Conservation (phyloP, 2,888 invertebrate genomes). For the Athetis lepigone region DNA sequence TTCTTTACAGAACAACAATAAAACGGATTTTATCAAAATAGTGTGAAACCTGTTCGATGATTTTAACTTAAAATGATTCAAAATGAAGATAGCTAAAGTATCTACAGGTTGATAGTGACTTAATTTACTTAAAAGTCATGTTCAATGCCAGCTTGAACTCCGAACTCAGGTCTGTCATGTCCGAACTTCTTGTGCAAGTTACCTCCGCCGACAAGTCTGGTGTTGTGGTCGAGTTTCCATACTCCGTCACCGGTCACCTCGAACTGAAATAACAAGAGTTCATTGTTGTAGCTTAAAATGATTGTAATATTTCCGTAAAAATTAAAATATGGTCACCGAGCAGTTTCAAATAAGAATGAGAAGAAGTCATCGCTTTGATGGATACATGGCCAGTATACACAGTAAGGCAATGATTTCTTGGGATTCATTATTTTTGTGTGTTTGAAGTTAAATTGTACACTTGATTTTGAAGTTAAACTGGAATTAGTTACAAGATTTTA, state of each 20-base stretch:
- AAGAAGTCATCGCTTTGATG: too few species aligned
- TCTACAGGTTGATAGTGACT: not conserved
- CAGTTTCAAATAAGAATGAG: too few species aligned
- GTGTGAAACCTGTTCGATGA: not conserved
- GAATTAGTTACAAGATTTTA: too few species aligned
- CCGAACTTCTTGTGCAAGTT: conserved; percentile 67
- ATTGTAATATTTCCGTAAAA: too few species aligned
- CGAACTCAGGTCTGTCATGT: conserved; percentile 68
- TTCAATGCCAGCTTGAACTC: conserved; percentile 67
- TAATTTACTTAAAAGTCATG: conserved; percentile 52
- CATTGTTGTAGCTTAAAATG: accelerated
- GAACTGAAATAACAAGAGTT: conserved; percentile 59
- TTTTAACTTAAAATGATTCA: not conserved
- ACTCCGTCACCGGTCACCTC: conserved; percentile 69
- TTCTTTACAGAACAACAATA: not conserved
- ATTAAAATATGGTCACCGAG: too few species aligned
- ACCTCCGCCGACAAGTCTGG: conserved; percentile 70
- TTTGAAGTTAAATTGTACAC: too few species aligned
- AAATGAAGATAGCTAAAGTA: not conserved
- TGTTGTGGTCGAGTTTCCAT: conserved; percentile 74
- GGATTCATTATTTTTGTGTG: too few species aligned
- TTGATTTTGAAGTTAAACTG: too few species aligned
- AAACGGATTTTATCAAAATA: not conserved
- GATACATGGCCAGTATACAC: too few species aligned
- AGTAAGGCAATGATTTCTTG: too few species aligned